These are phyloP conservation scores for Calyptommatus sinebrachiatus DNA, from an alignment of 2,113 vertebrate genomes.

Conservation along the genomic window DNA sequence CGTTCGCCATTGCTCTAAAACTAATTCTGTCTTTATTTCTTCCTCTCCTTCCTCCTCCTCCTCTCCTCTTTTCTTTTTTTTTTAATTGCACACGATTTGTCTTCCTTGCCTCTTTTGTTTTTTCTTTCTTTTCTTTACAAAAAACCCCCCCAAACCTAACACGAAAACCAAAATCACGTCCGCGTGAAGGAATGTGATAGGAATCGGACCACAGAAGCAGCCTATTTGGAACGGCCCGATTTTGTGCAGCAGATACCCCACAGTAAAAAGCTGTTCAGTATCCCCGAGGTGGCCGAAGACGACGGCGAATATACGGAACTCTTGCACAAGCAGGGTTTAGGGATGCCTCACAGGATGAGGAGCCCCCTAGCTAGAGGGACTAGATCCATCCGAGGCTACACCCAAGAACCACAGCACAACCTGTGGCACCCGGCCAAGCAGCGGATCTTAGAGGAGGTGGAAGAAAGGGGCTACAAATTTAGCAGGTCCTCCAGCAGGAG, in stretches of 20 bases:
- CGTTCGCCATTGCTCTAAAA: conserved; percentile 80
- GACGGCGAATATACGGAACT: conserved; percentile 68
- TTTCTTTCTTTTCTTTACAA: conserved; percentile 31
- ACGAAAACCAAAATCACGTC: conserved; percentile 66
- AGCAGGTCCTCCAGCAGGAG: conserved; percentile 81
- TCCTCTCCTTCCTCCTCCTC: conserved; percentile 64
- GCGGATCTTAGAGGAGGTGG: conserved; percentile 68
- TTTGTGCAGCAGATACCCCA: conserved; percentile 82
- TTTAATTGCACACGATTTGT: conserved; percentile 72
- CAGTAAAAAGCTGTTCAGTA: conserved; percentile 93
- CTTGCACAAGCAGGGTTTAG: conserved; percentile 63
- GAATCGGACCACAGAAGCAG: conserved; percentile 75
- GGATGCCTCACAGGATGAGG: conserved; percentile 48
- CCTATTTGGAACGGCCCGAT: conserved; percentile 84
- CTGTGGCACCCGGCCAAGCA: conserved; percentile 60
- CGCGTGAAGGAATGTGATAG: conserved; percentile 81
- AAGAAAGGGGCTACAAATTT: conserved; percentile 67
- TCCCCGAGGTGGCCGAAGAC: conserved; percentile 95
- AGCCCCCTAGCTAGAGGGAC: conserved; percentile 39
- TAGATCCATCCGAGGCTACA: conserved; percentile 51
- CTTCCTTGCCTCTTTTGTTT: conserved; percentile 55
- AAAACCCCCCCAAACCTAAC: conserved; percentile 37
- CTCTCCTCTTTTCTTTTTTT: conserved; percentile 72
- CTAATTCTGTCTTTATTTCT: conserved; percentile 99
- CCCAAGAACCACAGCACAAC: conserved; percentile 62